Conservation (phyloP, 2,797 vertebrate genomes). For the Pangasius macronema region DNA sequence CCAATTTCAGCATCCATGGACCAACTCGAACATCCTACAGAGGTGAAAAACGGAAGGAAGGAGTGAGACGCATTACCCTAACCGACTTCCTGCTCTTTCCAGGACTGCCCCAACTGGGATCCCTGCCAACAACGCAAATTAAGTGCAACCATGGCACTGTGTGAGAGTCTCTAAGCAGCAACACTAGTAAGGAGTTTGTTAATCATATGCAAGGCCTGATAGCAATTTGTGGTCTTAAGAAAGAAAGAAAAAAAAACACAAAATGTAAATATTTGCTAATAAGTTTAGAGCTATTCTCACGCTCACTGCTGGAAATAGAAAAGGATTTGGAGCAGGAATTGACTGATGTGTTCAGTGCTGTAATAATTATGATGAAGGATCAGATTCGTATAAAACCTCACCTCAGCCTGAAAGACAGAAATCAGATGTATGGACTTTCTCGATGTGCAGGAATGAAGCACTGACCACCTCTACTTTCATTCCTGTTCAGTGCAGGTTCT, state of each 20-base stretch:
- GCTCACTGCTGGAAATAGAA: neutral
- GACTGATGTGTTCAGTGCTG: neutral
- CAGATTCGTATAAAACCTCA: neutral
- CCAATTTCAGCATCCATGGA: neutral
- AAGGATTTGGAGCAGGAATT: neutral
- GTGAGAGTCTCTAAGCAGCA: neutral
- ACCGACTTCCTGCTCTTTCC: slow-evolving; percentile 16
- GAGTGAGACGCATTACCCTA: neutral
- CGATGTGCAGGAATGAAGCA: neutral
- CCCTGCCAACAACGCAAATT: slow-evolving; percentile 16
- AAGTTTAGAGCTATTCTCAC: neutral
- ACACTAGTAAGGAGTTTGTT: neutral
- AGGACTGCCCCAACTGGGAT: slow-evolving; percentile 17
- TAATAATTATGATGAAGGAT: neutral
- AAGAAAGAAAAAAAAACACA: neutral
- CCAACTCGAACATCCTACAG: neutral
- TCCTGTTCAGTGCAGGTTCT: neutral
- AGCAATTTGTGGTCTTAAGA: neutral
- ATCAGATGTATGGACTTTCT: neutral
- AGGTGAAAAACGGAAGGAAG: neutral
- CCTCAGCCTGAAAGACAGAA: slow-evolving; percentile 7
- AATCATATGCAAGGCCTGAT: neutral
- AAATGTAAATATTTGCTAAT: neutral
- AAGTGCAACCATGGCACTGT: slow-evolving; percentile 19
- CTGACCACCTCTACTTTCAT: neutral